Conservation (phyloP, 2,797 vertebrate genomes). For the Eurystomus glaucurus region DNA sequence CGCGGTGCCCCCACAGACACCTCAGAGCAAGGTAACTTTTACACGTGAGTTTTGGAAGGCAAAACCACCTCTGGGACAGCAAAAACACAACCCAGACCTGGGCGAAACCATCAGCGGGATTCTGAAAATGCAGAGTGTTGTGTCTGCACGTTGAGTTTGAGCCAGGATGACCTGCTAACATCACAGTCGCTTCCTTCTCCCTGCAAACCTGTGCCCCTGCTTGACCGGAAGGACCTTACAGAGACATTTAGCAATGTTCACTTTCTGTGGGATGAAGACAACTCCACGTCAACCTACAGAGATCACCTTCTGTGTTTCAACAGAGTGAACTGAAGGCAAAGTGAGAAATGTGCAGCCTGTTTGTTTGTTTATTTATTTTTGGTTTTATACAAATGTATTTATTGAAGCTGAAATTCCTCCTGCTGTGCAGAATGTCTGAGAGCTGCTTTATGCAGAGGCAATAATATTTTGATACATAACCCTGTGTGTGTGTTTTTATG, state of each 20-base stretch:
- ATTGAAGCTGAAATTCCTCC: background rate
- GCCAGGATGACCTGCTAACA: background rate
- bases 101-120: background rate
- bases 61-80: background rate
- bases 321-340: background rate
- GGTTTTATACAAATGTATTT: background rate
- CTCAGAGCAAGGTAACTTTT: background rate
- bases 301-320: background rate
- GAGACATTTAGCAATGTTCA: background rate
- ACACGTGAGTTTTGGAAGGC: background rate
- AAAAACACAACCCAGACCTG: background rate
- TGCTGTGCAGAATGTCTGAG: constrained; percentile 3
- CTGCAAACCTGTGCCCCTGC: background rate
- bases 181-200: background rate
- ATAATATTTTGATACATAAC: constrained; percentile 10
- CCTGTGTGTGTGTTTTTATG: background rate
- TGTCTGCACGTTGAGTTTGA: background rate
- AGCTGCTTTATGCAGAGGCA: background rate
- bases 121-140: fast-evolving
- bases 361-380: background rate
- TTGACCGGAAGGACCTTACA: background rate
- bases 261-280: background rate
- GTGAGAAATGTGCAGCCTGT: background rate
- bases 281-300: background rate
- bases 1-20: background rate